A percentile compares a stretch with the other conserved stretches of the same genome.
These are phyloP conservation scores for Spheniscus mendiculus DNA, from an alignment of 2,113 vertebrate genomes.

Conservation along the genomic window DNA sequence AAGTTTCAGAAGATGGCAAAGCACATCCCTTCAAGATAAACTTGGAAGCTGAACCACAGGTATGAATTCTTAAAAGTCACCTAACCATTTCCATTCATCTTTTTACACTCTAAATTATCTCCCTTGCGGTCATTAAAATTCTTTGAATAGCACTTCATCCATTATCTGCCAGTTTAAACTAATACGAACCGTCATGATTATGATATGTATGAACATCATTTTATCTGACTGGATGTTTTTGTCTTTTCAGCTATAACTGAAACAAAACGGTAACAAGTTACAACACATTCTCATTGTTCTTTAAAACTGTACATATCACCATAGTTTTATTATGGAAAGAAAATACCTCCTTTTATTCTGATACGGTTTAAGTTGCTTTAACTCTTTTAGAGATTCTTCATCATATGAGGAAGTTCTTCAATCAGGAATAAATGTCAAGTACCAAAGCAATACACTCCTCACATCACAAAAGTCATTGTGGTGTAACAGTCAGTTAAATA, in stretches of 20 bases:
- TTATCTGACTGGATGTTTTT: neutral
- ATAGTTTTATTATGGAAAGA: neutral
- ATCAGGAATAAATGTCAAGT: neutral
- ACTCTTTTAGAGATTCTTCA: neutral
- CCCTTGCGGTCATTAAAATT: neutral
- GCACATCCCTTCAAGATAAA: constrained; percentile 91
- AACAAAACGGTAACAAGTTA: neutral
- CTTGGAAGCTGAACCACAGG: constrained; percentile 91
- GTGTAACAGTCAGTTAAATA: neutral
- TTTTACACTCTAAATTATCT: neutral
- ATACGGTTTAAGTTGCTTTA: neutral
- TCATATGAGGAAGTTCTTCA: neutral
- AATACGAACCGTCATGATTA: neutral
- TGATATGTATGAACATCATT: neutral
- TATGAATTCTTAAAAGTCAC: constrained; percentile 59
- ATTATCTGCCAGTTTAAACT: neutral
- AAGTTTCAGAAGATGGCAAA: constrained; percentile 82
- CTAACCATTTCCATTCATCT: neutral
- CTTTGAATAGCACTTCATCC: neutral
- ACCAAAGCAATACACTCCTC: neutral
- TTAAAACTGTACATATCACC: neutral
- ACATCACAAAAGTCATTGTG: neutral
- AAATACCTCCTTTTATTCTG: neutral
- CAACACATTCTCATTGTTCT: neutral
- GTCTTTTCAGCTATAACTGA: neutral